Base-by-base conservation (phyloP, 1,140 invertebrate species). In the Lucilia sericata region DNA sequence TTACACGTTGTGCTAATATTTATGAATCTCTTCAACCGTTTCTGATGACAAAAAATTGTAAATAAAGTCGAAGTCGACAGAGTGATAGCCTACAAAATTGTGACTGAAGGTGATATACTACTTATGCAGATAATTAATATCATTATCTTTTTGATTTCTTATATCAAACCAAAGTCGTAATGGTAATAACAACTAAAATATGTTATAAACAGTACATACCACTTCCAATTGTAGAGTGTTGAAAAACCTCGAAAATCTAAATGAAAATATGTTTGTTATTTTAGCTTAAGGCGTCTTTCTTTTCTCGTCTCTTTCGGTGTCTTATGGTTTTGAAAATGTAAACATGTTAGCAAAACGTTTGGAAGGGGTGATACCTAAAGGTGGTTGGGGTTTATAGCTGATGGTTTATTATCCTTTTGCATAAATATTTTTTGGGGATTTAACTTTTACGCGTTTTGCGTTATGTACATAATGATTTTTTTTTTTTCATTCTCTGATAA, bases 341-440 rank as follows among this genome's bases (percentile, higher is more conserved):
- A 70, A 70, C 65, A 70, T 42, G 2, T 30, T 30, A 30, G 42
- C 42, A 70, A 3, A 70, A 8, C 10, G 19, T 19, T 21, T 3
- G 19, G 65, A 70, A 70, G 19, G 65, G n/a, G 9, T 70, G 21
- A 60, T 14, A 21, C n/a, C 7, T 70, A 21, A 21, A 25, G 65
- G 65, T 19, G 65, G 65, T 21, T 70, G 5, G 65, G n/a, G 65
- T 70, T 70, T 19, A 19, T 25, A 14, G 65, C 65, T 70, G 19
- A 5, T 70, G 65, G 17, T 78, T 78, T 78, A 78, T 78, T 78
- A 78, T 78, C 75, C 75, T 81, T 70, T 60, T 81, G 83, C 51
- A 74, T 84, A 81, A 74, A 84, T 84, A 84, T 84, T 84, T 84
- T 21, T 81, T 80, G 42, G 42, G 83, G 25, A 51, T 84, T 84